These are phyloP conservation scores for Vireo griseus DNA, from an alignment of 2,797 vertebrate genomes.

Conservation along the genomic window DNA sequence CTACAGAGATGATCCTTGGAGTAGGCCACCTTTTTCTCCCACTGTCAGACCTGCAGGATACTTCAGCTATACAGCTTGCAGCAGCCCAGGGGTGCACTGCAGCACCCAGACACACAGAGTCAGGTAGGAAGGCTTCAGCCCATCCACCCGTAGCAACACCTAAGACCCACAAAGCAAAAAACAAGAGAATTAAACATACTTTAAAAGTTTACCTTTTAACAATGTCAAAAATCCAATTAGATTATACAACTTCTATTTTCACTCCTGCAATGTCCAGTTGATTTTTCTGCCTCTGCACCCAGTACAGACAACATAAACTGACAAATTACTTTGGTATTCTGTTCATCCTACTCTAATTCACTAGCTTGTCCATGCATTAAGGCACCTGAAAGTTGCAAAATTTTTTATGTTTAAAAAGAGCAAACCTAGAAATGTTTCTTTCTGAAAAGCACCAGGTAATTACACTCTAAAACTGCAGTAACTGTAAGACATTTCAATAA, in stretches of 20 bases:
- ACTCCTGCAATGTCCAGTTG: background rate
- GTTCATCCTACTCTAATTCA: background rate
- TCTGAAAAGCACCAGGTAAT: background rate
- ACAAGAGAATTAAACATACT: background rate
- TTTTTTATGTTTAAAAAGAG: background rate
- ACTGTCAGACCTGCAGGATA: background rate
- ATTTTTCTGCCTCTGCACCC: background rate
- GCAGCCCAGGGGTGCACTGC: background rate
- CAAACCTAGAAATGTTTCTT: background rate
- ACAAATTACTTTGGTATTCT: background rate
- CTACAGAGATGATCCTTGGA: background rate
- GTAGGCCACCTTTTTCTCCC: background rate
- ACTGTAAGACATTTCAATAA: background rate
- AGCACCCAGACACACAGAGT: background rate
- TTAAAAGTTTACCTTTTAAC: background rate
- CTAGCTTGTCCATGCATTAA: background rate
- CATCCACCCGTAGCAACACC: background rate
- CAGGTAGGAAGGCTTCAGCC: background rate
- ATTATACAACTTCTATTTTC: background rate
- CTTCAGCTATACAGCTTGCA: background rate
- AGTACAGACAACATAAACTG: background rate
- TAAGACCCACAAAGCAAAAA: background rate
- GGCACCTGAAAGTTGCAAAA: background rate
- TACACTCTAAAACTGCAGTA: background rate
- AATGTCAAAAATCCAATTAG: background rate